These are phyloP conservation scores for Apamea monoglypha DNA, from an alignment of 2,888 invertebrate species.

Conservation along the genomic window DNA sequence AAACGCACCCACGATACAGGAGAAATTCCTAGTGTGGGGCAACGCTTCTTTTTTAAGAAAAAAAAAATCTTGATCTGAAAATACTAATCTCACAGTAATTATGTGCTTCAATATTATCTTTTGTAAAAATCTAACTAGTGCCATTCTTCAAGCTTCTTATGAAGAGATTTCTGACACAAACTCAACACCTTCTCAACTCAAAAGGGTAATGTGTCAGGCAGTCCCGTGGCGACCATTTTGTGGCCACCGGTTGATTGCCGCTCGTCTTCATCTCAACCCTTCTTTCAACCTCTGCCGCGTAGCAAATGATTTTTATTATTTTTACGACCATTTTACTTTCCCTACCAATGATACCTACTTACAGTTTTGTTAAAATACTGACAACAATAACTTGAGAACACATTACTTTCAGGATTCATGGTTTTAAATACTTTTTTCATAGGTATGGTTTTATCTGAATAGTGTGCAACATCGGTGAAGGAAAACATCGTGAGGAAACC, in stretches of 20 bases:
- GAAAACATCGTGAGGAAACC: too few relatives aligned
- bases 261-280: constrained; percentile 54
- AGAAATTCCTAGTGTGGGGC: too few relatives aligned
- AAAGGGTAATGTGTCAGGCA: constrained; percentile 23
- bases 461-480: too few relatives aligned
- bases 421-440: not conserved
- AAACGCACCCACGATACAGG: too few relatives aligned
- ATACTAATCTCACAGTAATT: too few relatives aligned
- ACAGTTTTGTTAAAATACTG: not conserved
- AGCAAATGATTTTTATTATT: constrained; percentile 61
- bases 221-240: constrained; percentile 48
- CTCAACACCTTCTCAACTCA: not conserved
- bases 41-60: too few relatives aligned
- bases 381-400: not conserved
- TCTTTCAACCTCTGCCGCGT: constrained; percentile 39
- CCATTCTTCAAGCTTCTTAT: not conserved
- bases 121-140: not conserved
- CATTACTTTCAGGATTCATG: not conserved
- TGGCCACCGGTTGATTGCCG: constrained; percentile 42
- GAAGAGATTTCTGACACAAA: not conserved
- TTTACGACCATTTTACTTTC: not conserved
- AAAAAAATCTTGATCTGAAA: too few relatives aligned
- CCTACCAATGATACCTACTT: not conserved
- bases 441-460: too few relatives aligned
- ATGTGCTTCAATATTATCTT: not conserved